Evolutionary conservation across 1,140 invertebrate species (phyloP).

Genomic region (Neotoxoptera formosana): DNA sequence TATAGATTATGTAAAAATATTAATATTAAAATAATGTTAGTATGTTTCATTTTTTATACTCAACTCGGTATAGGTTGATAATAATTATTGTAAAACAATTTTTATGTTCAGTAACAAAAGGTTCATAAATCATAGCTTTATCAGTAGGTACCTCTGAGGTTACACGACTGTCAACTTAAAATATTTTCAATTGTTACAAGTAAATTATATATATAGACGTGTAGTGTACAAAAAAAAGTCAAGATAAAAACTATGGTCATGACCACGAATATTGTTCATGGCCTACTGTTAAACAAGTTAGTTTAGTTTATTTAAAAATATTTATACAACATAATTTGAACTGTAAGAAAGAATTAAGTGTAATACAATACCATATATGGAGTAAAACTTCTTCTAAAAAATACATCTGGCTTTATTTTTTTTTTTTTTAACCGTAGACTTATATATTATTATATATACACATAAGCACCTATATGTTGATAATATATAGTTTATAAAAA

Average conservation of each 20-base stretch:
- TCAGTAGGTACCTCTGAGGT: neutral
- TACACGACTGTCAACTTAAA: constrained; percentile 26
- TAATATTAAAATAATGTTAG: neutral
- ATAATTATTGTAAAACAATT: constrained; percentile 18
- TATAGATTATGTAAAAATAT: neutral
- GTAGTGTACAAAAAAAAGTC: too few relatives aligned
- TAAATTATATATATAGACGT: neutral
- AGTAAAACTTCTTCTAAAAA: constrained; percentile 12
- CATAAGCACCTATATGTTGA: neutral
- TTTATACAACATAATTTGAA: constrained; percentile 3
- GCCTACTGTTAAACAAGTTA: constrained; percentile 16
- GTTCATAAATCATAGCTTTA: constrained; percentile 32
- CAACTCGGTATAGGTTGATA: neutral
- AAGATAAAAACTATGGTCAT: constrained; percentile 26
- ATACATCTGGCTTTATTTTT: neutral
- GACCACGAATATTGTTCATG: constrained; percentile 10
- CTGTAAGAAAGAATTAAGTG: neutral
- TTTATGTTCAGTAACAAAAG: neutral
- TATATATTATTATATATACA: neutral
- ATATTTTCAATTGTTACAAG: constrained; percentile 18
- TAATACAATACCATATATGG: constrained; percentile 24
- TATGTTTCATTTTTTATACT: neutral
- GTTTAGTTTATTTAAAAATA: constrained; percentile 19
- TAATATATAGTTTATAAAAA: neutral
- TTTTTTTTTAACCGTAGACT: neutral